Conservation (phyloP, 2,113 vertebrate genomes). For the Abramis brama region DNA sequence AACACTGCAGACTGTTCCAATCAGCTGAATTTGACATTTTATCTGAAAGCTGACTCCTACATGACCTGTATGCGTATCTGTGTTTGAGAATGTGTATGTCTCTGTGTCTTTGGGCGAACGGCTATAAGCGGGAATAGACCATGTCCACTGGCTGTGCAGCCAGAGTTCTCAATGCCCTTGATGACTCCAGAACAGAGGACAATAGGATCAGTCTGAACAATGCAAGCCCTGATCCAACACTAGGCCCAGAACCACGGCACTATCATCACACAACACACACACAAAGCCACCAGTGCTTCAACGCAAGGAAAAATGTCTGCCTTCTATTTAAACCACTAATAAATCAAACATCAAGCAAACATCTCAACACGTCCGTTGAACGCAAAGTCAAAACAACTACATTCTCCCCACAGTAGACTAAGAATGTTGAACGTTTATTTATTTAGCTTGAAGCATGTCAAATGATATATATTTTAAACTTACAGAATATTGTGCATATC, state of each 20-base stretch:
- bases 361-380: neutral
- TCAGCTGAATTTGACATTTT: neutral
- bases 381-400: too few relatives aligned
- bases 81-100: conserved; percentile 13
- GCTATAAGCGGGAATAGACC: conserved; percentile 27
- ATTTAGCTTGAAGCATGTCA: too few relatives aligned
- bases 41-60: neutral
- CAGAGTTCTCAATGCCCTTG: conserved; percentile 49
- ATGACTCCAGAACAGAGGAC: conserved; percentile 43
- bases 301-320: neutral
- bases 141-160: conserved; percentile 27
- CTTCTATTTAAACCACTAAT: neutral
- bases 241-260: conserved; percentile 16
- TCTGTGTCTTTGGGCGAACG: conserved; percentile 9
- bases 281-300: conserved; percentile 15
- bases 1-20: neutral
- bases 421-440: too few relatives aligned
- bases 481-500: too few relatives aligned
- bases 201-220: conserved; percentile 39
- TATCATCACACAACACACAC: conserved; percentile 6
- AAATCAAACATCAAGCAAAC: neutral
- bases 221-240: conserved; percentile 14
- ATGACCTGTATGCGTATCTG: neutral
- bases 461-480: too few relatives aligned
- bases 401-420: too few relatives aligned